A percentile compares a stretch with the other conserved stretches of the same genome.
phyloP scores from a whole-genome alignment of 2,888 invertebrate genomes.

The Synergus laeviventris region DNA sequence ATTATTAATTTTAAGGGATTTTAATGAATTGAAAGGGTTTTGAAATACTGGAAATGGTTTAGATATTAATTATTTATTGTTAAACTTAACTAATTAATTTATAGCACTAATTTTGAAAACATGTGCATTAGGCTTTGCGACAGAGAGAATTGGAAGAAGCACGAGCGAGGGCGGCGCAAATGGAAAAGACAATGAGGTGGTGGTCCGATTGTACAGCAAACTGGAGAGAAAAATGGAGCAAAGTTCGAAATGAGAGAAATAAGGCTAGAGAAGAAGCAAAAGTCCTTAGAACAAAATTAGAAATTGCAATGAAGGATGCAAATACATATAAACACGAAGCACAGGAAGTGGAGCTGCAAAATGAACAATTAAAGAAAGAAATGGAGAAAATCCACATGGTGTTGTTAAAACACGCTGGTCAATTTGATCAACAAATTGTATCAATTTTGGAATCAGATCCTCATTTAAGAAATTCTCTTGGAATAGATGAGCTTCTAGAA shows the following conservation, averaged over 20 bases:
- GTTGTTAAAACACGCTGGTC: slow-evolving; percentile 83
- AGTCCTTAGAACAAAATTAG: slow-evolving; percentile 87
- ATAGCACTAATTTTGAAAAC: background rate
- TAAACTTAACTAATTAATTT: too few species aligned
- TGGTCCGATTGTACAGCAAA: slow-evolving; percentile 99
- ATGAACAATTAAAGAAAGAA: slow-evolving; percentile 86
- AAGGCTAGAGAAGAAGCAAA: slow-evolving; percentile 94
- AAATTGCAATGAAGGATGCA: slow-evolving; percentile 86
- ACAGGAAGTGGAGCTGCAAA: slow-evolving; percentile 86
- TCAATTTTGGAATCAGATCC: slow-evolving; percentile 70
- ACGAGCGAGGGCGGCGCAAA: slow-evolving; percentile 94
- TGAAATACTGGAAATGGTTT: too few species aligned
- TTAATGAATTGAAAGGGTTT: too few species aligned
- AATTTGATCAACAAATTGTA: slow-evolving; percentile 79
- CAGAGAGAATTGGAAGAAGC: slow-evolving; percentile 95
- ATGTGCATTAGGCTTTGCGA: slow-evolving; percentile 78
- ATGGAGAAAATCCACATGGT: slow-evolving; percentile 87
- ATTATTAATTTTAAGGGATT: too few species aligned
- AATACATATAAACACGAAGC: slow-evolving; percentile 86
- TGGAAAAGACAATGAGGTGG: slow-evolving; percentile 99
- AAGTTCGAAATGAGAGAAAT: slow-evolving; percentile 94
- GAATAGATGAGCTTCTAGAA: slow-evolving; percentile 67
- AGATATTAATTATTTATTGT: too few species aligned
- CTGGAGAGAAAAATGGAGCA: slow-evolving; percentile 97
- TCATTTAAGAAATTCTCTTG: slow-evolving; percentile 67